phyloP scores from a whole-genome alignment of 2,797 vertebrate species.

The Moxostoma hubbsi region DNA sequence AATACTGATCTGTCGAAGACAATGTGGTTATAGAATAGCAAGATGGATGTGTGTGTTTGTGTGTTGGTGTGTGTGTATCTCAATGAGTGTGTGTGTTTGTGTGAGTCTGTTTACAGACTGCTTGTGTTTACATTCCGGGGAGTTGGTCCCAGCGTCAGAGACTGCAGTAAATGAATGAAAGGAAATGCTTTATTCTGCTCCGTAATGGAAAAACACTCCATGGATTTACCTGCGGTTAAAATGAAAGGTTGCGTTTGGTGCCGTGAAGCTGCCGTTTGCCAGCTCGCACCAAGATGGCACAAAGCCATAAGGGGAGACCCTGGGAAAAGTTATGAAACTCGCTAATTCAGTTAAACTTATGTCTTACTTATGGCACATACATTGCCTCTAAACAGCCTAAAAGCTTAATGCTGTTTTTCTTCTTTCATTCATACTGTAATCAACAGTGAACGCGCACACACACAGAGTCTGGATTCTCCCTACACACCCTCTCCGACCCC shows the following conservation, averaged over 20 bases:
- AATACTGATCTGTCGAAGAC: slow-evolving; percentile 14
- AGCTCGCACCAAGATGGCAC: slow-evolving; percentile 22
- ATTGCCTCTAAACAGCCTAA: neutral
- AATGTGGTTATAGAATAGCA: slow-evolving; percentile 62
- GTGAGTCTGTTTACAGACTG: slow-evolving; percentile 81
- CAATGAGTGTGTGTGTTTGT: slow-evolving; percentile 55
- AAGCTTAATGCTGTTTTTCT: neutral
- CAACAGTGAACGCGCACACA: neutral
- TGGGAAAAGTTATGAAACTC: slow-evolving; percentile 21
- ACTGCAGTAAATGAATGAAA: slow-evolving; percentile 80
- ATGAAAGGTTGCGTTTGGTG: neutral
- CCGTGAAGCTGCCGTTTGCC: slow-evolving; percentile 3
- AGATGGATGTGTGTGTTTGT: slow-evolving; percentile 48
- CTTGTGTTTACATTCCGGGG: slow-evolving; percentile 84
- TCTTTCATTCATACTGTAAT: neutral
- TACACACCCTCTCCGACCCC: slow-evolving; percentile 4
- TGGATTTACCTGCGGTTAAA: slow-evolving; percentile 14
- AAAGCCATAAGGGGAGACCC: slow-evolving; percentile 9
- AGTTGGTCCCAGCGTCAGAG: slow-evolving; percentile 78
- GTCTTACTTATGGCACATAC: too few relatives aligned
- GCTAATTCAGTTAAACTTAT: neutral
- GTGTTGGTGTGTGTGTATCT: slow-evolving; percentile 72
- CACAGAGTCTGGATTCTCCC: slow-evolving; percentile 26
- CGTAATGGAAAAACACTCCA: slow-evolving; percentile 78
- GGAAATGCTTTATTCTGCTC: slow-evolving; percentile 84